Evolutionary conservation across 2,888 invertebrate genomes (phyloP).

Genomic region (Nezara viridula): DNA sequence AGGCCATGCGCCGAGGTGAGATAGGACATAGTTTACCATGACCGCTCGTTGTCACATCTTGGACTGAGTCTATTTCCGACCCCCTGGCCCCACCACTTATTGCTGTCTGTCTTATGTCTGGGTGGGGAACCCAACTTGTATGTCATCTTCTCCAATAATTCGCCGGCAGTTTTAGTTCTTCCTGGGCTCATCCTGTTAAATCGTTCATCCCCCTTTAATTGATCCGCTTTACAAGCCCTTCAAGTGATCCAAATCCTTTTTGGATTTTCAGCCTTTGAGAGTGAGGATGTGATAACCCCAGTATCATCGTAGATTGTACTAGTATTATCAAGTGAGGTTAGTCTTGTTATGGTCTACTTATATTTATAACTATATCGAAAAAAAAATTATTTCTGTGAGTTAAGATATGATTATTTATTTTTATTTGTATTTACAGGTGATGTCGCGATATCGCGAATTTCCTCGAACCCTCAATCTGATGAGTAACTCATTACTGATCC

Average conservation of each 20-base stretch:
- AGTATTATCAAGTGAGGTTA: neutral
- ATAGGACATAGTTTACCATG: slow-evolving; percentile 55
- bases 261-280: neutral
- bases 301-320: neutral
- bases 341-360: neutral
- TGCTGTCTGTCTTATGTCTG: slow-evolving; percentile 36
- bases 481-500: too few species aligned
- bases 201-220: slow-evolving; percentile 15
- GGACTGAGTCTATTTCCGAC: slow-evolving; percentile 52
- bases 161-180: slow-evolving; percentile 33
- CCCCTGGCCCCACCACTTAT: slow-evolving; percentile 1
- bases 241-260: neutral
- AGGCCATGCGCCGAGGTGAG: slow-evolving; percentile 55
- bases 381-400: too few species aligned
- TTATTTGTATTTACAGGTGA: too few species aligned
- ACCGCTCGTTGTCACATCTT: slow-evolving; percentile 52
- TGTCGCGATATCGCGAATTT: too few species aligned
- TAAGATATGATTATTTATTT: too few species aligned
- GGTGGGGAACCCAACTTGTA: slow-evolving; percentile 3
- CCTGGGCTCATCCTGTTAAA: neutral
- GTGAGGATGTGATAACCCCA: neutral
- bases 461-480: too few species aligned
- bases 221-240: slow-evolving; percentile 32
- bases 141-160: slow-evolving; percentile 28
- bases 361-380: too few species aligned